Evolutionary conservation across 2,888 invertebrate genomes (phyloP), one percentile per base, ranked within the genome.

Genomic region (Dione vanillae): DNA sequence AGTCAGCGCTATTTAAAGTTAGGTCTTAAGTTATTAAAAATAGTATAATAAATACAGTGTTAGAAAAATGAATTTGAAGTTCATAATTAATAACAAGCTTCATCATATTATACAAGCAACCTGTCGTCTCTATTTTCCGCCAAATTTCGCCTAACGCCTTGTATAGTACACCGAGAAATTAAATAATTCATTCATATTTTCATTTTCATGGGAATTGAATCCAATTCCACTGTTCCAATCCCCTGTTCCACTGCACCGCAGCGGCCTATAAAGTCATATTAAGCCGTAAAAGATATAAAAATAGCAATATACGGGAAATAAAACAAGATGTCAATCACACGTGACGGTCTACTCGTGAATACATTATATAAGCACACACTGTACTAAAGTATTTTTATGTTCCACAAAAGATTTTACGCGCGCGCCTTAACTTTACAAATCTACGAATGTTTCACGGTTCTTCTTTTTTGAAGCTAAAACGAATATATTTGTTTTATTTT

Each of bases 301-400:
- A 43, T 58, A 12, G 11, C 49, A 49, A 61, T 37, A 52, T 58
- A 70, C n/a, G 16, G 20, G 19, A 35, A 12, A 41, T 20, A 43
- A 52, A 40, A 10, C 20, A 14, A 65, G 41, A 62, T 52, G 66
- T 70, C 65, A 70, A 35, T 70, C 70, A 40, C 62, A 68, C 62
- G 61, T 66, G 70, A 47, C 70, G 66, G 45, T 51, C 14, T n/a
- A 41, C 65, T 65, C 11, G 41, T 45, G 66, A 66, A 70, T 66
- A 66, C 61, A 70, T 70, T 66, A 70, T 47, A 12, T n/a, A 52
- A n/a, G 11, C 9, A 35, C 41, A 14, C 12, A 35, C 16, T 35
- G 67, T 67, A 61, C 51, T 51, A 51, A 41, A 52, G 12, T 43
- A 20, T 66, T 67, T 70, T 70, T 70, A 70, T 41, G 66, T 27